phyloP scores from a whole-genome alignment of 1,140 invertebrate genomes.

The Octopus bimaculoides region DNA sequence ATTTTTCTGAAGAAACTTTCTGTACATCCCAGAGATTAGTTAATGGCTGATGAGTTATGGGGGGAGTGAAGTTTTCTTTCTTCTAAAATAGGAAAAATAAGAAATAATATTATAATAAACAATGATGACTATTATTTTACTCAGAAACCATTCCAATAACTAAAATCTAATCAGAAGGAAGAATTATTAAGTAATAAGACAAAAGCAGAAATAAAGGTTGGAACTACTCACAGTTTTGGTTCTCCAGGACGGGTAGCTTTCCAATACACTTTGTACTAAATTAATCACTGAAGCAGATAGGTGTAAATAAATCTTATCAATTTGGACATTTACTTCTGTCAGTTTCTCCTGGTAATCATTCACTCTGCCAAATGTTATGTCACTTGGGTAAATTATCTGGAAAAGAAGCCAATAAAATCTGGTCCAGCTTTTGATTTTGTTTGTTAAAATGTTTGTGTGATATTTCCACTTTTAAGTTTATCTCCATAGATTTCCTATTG shows the following conservation, averaged over 20 bases:
- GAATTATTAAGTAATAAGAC: neutral
- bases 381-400: conserved; percentile 59
- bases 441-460: no score
- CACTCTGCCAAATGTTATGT: conserved; percentile 34
- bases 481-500: no score
- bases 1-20: conserved; percentile 61
- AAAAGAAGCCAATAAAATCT: conserved; percentile 17
- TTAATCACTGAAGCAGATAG: conserved; percentile 73
- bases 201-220: neutral
- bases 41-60: conserved; percentile 1
- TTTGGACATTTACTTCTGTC: conserved; percentile 65
- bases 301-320: conserved; percentile 68
- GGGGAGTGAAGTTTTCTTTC: neutral
- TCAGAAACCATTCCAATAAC: neutral
- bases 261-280: conserved; percentile 62
- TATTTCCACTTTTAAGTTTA: no score
- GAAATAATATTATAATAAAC: neutral
- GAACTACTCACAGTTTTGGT: neutral
- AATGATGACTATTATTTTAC: neutral
- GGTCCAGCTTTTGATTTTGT: no score
- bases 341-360: conserved; percentile 24
- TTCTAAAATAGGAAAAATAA: neutral
- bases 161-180: neutral
- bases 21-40: conserved; percentile 70
- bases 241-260: conserved; percentile 2